phyloP scores from a whole-genome alignment of 2,888 invertebrate genomes.

The Diachrysia chrysitis region DNA sequence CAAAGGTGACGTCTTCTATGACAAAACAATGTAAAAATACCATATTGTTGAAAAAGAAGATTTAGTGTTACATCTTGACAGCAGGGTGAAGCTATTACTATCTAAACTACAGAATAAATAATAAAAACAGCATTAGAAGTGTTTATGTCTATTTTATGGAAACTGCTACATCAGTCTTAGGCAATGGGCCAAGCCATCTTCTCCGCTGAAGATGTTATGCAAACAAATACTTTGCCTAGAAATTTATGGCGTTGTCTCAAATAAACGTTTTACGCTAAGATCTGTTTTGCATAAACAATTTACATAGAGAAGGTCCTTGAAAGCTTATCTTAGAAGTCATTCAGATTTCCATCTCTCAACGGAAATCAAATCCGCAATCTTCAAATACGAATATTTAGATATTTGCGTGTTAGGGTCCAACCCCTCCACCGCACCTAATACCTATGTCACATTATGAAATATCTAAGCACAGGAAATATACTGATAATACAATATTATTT shows the following conservation, averaged over 20 bases:
- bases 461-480: background rate
- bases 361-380: conserved; percentile 5
- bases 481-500: no score
- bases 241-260: conserved; percentile 33
- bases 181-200: conserved; percentile 42
- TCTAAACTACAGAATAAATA: conserved; percentile 13
- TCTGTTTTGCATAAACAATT: conserved; percentile 23
- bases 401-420: background rate
- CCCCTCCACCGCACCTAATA: background rate
- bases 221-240: conserved; percentile 40
- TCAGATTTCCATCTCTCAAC: conserved; percentile 1
- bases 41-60: background rate
- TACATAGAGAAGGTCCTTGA: conserved; percentile 8
- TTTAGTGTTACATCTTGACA: background rate
- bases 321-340: background rate
- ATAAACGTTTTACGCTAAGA: conserved; percentile 22
- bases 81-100: background rate
- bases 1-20: no score
- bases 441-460: background rate
- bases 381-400: background rate
- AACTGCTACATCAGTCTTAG: conserved; percentile 18
- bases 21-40: background rate
- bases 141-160: conserved; percentile 26
- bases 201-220: conserved; percentile 40
- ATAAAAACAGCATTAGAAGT: conserved; percentile 32